These are phyloP conservation scores for Micromys minutus DNA, from an alignment of 2,113 vertebrate genomes.

Conservation along the genomic window DNA sequence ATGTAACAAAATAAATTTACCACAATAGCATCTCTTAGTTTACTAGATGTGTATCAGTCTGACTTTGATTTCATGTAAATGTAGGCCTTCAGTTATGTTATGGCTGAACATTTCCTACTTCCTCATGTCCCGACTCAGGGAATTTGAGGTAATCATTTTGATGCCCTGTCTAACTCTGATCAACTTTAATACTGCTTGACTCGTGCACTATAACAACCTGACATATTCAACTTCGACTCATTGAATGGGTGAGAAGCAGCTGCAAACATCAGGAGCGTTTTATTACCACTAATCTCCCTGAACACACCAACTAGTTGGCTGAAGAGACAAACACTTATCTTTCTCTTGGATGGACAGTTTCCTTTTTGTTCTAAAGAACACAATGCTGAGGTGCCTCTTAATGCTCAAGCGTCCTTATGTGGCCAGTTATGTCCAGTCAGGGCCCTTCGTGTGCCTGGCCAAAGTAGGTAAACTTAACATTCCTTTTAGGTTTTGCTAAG, in stretches of 20 bases:
- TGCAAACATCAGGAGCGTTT: neutral
- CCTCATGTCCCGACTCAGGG: neutral
- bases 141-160: neutral
- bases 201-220: neutral
- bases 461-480: neutral
- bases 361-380: neutral
- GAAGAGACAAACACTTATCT: neutral
- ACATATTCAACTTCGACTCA: neutral
- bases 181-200: neutral
- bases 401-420: neutral
- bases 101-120: neutral
- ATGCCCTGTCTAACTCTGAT: neutral
- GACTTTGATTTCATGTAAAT: neutral
- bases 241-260: neutral
- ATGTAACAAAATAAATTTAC: neutral
- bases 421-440: neutral
- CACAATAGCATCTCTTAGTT: neutral
- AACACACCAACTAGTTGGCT: neutral
- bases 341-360: neutral
- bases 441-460: neutral
- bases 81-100: neutral
- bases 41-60: constrained; percentile 9
- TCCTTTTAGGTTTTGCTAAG: neutral
- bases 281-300: neutral
- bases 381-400: too few relatives aligned